Evolutionary conservation across 1,140 invertebrate genomes (phyloP), one percentile per base, ranked within the genome.

Genomic region (Tetragonula clypearis): DNA sequence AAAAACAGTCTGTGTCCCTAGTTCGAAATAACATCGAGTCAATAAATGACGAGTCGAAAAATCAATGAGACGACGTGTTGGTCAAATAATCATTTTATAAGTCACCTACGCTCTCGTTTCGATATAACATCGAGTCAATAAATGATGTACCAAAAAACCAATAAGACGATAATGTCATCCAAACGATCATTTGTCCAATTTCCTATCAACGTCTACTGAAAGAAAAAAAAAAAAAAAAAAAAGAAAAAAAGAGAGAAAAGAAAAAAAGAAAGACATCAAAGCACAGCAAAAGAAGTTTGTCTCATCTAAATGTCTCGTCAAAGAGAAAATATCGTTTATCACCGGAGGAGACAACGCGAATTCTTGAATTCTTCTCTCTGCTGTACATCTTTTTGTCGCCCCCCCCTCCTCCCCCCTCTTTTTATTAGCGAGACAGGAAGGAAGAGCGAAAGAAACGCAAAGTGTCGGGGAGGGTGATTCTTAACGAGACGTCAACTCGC

Each of bases 401-500:
- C n/a, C n/a, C n/a, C 8, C 21, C 9, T 30, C 30, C 30, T 30
- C 30, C 30, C 30, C 1, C 30, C 30, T 75, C 55, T 56, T 75
- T 71, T 68, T 55, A n/a, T n/a, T 26, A 49, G 21, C 30, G 56
- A 23, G 15, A 1, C 49, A 30, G 30, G 30, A 30, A 30, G 30
- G 30, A 30, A 30, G 30, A 30, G 30, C 30, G 1, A 30, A 30
- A 30, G 30, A 30, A 30, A 30, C 30, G 30, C 30, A 30, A 30
- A 30, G 30, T 30, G 30, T 30, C 30, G 30, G 30, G 30, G 30
- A 30, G 30, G 30, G 30, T 30, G 30, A 30, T 30, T 30, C 30
- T 30, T 91, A 90, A 91, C 85, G 88, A 91, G 86, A 80, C 77
- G 78, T 85, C 89, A 86, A 87, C 87, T 87, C 84, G 84, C 26